Percentiles rank a stretch among this genome's conserved stretches.
Evolutionary conservation across 2,113 vertebrate genomes (phyloP).

Genomic region (Benitochromis conjunctus): DNA sequence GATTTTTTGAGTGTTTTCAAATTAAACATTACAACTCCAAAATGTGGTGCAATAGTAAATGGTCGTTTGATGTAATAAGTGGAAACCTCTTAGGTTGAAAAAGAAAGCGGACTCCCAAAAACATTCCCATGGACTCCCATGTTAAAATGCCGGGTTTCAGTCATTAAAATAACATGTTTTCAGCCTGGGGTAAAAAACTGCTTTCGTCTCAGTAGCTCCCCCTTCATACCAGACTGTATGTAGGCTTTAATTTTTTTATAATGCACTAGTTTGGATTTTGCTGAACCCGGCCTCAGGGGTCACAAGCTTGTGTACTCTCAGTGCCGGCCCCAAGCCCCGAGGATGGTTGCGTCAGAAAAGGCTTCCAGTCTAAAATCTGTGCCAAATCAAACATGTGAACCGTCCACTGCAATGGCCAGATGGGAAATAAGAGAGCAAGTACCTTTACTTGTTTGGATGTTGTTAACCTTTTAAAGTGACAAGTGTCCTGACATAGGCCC

Average conservation of each 20-base stretch:
- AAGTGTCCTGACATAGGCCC: neutral
- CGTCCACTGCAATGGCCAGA: neutral
- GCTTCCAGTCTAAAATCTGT: neutral
- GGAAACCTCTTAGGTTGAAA: neutral
- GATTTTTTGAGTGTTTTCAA: slow-evolving; percentile 7
- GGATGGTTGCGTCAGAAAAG: neutral
- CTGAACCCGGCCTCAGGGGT: neutral
- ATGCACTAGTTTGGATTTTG: neutral
- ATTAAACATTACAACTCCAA: slow-evolving; percentile 20
- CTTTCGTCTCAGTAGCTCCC: neutral
- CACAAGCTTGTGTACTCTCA: neutral
- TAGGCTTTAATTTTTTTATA: neutral
- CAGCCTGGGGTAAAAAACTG: neutral
- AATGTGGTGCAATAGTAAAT: neutral
- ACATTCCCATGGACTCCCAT: neutral
- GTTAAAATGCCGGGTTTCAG: neutral
- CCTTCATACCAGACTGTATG: neutral
- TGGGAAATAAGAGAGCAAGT: neutral
- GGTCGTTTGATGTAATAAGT: neutral
- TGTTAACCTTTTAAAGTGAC: neutral
- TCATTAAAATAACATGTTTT: neutral
- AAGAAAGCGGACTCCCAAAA: neutral
- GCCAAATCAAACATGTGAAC: neutral
- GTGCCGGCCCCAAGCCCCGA: neutral
- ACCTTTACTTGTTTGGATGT: neutral